Percentiles rank a stretch among this genome's conserved stretches.
Evolutionary conservation across 2,797 vertebrate genomes (phyloP).

Genomic region (Peromyscus nudipes): DNA sequence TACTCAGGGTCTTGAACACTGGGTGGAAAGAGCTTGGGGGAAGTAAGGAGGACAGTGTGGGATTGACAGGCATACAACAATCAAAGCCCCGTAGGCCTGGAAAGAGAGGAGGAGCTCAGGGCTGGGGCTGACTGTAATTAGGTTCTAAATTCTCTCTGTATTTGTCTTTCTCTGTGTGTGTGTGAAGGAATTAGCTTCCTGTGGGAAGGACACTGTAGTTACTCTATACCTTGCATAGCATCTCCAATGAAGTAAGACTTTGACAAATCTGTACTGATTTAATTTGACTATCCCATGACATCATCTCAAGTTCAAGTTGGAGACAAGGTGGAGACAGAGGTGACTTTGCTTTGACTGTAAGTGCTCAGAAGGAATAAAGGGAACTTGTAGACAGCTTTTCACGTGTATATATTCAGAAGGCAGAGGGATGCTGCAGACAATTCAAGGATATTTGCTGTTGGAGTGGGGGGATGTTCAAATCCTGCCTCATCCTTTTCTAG

Average conservation of each 20-base stretch:
- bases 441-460: neutral
- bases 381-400: neutral
- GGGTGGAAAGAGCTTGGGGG: neutral
- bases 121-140: neutral
- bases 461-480: neutral
- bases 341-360: constrained; percentile 74
- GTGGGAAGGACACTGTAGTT: neutral
- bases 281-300: constrained; percentile 76
- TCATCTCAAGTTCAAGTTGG: constrained; percentile 77
- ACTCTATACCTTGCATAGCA: neutral
- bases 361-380: constrained; percentile 16
- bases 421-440: neutral
- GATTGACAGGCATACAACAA: neutral
- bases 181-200: neutral
- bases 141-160: neutral
- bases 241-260: constrained; percentile 64
- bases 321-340: constrained; percentile 78
- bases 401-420: neutral
- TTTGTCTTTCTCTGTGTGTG: neutral
- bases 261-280: constrained; percentile 73
- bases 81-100: neutral
- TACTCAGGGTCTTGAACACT: neutral
- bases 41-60: too few relatives aligned
- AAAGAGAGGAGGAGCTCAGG: neutral
- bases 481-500: neutral